These are phyloP conservation scores for Dicyema japonicum DNA, from an alignment of 1,140 invertebrate species.

Conservation along the genomic window DNA sequence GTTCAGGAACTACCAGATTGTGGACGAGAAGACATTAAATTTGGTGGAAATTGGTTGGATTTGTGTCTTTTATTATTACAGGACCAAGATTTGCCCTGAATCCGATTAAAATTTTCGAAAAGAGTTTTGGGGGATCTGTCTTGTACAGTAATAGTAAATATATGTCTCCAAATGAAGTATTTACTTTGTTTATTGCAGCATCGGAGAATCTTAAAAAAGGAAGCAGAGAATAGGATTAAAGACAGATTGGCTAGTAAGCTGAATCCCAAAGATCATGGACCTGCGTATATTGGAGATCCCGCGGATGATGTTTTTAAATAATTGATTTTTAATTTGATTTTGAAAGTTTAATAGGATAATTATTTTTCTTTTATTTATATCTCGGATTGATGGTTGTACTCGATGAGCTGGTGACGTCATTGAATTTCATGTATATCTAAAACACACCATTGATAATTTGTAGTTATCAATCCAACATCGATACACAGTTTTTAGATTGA, in stretches of 20 bases:
- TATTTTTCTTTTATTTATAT: too few species aligned
- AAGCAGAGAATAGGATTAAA: slow-evolving; percentile 37
- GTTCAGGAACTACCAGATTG: slow-evolving; percentile 90
- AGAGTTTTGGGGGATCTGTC: slow-evolving; percentile 60
- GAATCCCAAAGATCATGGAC: slow-evolving; percentile 32
- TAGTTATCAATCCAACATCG: too few species aligned
- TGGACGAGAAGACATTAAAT: slow-evolving; percentile 59
- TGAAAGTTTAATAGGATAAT: too few species aligned
- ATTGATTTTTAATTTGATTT: too few species aligned
- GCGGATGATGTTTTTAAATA: slow-evolving; percentile 33
- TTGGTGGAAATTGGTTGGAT: slow-evolving; percentile 50
- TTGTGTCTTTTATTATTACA: slow-evolving; percentile 6
- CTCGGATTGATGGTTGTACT: too few species aligned
- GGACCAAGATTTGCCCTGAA: slow-evolving; percentile 73
- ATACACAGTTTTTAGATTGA: too few species aligned
- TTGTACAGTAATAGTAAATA: slow-evolving; percentile 74
- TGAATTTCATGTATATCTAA: too few species aligned
- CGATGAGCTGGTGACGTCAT: too few species aligned
- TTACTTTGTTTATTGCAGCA: slow-evolving; percentile 21
- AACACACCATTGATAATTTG: too few species aligned
- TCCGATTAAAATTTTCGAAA: slow-evolving; percentile 58
- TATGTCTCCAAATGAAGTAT: slow-evolving; percentile 46
- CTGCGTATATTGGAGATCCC: slow-evolving; percentile 30
- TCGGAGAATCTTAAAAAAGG: slow-evolving; percentile 31
- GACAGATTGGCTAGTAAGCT: slow-evolving; percentile 41